phyloP scores from a whole-genome alignment of 2,113 vertebrate species.

The Melanerpes aurifrons region DNA sequence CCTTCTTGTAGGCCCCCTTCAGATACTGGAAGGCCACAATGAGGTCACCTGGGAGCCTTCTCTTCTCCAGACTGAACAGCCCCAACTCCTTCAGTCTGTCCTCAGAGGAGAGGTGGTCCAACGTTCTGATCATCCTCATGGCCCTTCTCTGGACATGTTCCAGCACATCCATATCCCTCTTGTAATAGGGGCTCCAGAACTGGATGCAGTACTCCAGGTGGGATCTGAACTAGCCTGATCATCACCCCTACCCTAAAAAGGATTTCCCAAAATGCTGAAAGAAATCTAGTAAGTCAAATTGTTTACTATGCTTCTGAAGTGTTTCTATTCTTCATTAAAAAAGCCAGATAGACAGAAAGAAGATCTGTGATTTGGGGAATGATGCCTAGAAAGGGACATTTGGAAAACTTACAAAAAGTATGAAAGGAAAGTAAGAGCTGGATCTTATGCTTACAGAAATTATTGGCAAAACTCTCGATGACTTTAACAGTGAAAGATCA shows the following conservation, averaged over 20 bases:
- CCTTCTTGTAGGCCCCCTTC: no score
- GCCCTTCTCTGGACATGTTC: no score
- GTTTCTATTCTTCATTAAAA: not conserved
- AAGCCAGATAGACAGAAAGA: not conserved
- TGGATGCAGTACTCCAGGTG: no score
- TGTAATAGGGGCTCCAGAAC: no score
- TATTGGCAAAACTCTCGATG: not conserved
- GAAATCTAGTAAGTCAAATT: not conserved
- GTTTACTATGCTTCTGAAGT: not conserved
- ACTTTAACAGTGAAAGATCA: not conserved
- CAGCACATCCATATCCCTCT: no score
- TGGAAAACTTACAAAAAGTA: not conserved
- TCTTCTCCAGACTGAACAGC: no score
- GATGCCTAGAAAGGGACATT: conserved; percentile 13
- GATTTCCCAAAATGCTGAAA: not conserved
- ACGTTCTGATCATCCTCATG: no score
- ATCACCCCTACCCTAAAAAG: not conserved
- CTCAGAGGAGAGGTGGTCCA: no score
- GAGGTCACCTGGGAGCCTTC: no score
- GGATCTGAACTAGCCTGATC: not conserved
- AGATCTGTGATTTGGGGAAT: not conserved
- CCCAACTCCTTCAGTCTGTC: no score
- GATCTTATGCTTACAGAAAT: conserved; percentile 1
- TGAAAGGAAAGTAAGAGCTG: not conserved
- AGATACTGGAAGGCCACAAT: no score